phyloP scores from a whole-genome alignment of 2,797 vertebrate genomes.

The Pseudocheirus occidentalis region DNA sequence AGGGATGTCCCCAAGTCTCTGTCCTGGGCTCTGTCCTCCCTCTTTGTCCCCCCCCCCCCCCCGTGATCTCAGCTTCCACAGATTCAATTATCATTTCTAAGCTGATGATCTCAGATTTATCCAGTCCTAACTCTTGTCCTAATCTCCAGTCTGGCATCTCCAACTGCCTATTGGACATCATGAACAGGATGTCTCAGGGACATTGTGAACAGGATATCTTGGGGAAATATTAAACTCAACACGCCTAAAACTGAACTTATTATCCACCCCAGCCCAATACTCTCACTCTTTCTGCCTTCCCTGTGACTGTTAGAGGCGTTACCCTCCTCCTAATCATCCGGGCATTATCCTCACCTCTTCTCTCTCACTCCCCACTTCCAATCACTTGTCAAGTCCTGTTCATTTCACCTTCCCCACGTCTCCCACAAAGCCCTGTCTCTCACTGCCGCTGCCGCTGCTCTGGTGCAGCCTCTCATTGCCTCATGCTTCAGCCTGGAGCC shows the following conservation, averaged over 20 bases:
- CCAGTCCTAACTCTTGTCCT: not conserved
- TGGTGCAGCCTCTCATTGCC: not conserved
- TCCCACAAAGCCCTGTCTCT: not conserved
- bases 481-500: not conserved
- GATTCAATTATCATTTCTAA: not conserved
- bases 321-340: too few relatives aligned
- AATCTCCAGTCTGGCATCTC: not conserved
- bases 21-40: not conserved
- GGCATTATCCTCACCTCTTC: not conserved
- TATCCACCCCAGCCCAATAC: not conserved
- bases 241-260: not conserved
- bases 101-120: not conserved
- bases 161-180: not conserved
- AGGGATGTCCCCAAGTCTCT: not conserved
- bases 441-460: not conserved
- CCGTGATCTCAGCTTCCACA: not conserved
- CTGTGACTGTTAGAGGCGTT: not conserved
- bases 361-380: not conserved
- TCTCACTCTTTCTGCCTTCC: not conserved
- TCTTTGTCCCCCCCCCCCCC: not conserved
- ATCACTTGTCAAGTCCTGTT: not conserved
- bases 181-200: not conserved
- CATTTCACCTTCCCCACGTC: not conserved
- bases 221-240: not conserved
- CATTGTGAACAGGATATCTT: not conserved